A percentile compares a stretch with the other conserved stretches of the same genome.
These are phyloP conservation scores for Dinomys branickii DNA, from an alignment of 2,113 vertebrate genomes.

Conservation along the genomic window DNA sequence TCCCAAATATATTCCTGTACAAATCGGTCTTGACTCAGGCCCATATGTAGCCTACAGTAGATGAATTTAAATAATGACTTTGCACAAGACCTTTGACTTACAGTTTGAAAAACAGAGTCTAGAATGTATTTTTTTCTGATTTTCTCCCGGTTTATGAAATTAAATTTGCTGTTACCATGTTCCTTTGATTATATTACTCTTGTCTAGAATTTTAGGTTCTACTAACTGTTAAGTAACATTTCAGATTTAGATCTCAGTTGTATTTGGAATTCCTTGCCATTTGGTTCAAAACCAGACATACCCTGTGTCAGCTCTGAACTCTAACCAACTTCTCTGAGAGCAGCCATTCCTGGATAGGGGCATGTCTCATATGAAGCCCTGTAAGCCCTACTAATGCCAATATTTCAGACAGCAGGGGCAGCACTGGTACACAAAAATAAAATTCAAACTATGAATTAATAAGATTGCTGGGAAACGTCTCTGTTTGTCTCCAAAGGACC, in stretches of 20 bases:
- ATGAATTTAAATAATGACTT: not conserved
- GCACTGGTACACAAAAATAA: not conserved
- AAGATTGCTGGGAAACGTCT: not conserved
- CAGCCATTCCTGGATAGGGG: not conserved
- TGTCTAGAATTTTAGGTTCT: not conserved
- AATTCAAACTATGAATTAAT: not conserved
- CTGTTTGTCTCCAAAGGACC: not conserved
- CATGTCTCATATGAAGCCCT: not conserved
- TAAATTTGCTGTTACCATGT: not conserved
- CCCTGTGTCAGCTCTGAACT: not conserved
- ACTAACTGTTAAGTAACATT: rapidly evolving
- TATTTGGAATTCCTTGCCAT: not conserved
- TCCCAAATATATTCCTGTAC: not conserved
- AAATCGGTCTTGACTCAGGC: not conserved
- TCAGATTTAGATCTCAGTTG: not conserved
- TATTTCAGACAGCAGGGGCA: not conserved
- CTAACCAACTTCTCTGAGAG: not conserved
- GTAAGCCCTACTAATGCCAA: not conserved
- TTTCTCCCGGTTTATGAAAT: not conserved
- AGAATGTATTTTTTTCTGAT: not conserved
- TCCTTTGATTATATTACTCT: not conserved
- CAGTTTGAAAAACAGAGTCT: not conserved
- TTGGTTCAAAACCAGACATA: not conserved
- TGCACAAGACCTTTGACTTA: not conserved
- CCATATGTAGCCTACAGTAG: not conserved